Conservation (phyloP, 2,113 vertebrate genomes). For the Tichodroma muraria region DNA sequence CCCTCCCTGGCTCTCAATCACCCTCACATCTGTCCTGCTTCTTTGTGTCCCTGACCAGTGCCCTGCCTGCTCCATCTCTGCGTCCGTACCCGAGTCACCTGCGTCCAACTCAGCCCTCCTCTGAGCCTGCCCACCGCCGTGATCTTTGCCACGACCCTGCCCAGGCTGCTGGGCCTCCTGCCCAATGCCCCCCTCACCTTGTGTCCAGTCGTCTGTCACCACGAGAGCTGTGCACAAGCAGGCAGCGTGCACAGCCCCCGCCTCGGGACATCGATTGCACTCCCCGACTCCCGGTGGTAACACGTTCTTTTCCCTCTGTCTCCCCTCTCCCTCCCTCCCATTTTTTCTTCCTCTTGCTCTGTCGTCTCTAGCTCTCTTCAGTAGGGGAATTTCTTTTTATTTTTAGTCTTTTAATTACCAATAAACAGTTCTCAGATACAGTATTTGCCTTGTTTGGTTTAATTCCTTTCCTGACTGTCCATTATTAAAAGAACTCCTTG, state of each 20-base stretch:
- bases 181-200: not conserved
- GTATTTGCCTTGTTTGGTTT: not conserved
- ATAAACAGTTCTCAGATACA: not conserved
- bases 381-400: not conserved
- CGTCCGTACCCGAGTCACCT: too few relatives aligned
- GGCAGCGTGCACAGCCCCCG: too few relatives aligned
- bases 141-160: fast-evolving
- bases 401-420: not conserved
- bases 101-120: fast-evolving
- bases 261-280: fast-evolving
- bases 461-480: not conserved
- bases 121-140: not conserved
- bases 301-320: not conserved
- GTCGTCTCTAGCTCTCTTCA: not conserved
- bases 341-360: not conserved
- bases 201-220: not conserved
- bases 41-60: not conserved
- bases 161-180: not conserved
- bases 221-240: not conserved
- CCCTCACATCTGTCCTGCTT: not conserved
- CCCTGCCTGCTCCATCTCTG: not conserved
- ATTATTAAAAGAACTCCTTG: not conserved
- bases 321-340: not conserved
- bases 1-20: fast-evolving
- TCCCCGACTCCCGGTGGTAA: too few relatives aligned